Base-by-base conservation (phyloP, 2,113 vertebrate genomes). In the Zosterops japonicus region DNA sequence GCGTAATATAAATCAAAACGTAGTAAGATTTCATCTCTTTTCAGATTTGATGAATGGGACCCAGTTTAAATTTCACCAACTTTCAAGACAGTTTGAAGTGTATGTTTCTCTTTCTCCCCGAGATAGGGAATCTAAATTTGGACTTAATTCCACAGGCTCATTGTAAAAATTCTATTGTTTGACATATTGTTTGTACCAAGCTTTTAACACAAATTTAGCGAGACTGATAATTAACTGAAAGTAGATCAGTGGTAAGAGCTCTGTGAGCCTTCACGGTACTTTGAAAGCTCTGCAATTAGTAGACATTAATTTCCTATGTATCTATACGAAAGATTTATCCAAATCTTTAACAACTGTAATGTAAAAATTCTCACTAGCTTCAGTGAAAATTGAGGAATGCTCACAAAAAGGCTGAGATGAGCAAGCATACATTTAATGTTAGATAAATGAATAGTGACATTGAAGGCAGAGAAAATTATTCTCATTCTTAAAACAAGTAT, bases 381-480 rank as follows among this genome's bases (percentile, higher is more conserved):
- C 69, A 57, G 4, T 21, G 31, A 78, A 91, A 83, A 68, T 25
- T 71, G 29, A 87, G 23, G 6, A 81, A 67, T 2, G 1, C 5
- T 80, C 23, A 44, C 22, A 72, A 60, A 78, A 67, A 29, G 5
- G 2, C 36, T 3, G 3, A 41, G 27, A 71, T 42, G 5, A 80
- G 8, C 27, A 78, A 50, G 33, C 4, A 1, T 41, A 36, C 25
- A 23, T 47, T 64, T 41, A 49, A n/a, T 12, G 14, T 69, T 47
- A 83, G 18, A 28, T 41, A 20, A 1, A 5, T 52, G 39, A 82
- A 67, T 17, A 68, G 12, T 0, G 0, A 7, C 29, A 19, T 1
- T 72, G 57, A 91, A 93, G 61, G 9, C 8, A 72, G 25, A 60
- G 41, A 53, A 67, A 71, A 60, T 67, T 24, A 41, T 23, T 81